Evolutionary conservation across 2,113 vertebrate genomes (phyloP).

Genomic region (Eidolon helvum): DNA sequence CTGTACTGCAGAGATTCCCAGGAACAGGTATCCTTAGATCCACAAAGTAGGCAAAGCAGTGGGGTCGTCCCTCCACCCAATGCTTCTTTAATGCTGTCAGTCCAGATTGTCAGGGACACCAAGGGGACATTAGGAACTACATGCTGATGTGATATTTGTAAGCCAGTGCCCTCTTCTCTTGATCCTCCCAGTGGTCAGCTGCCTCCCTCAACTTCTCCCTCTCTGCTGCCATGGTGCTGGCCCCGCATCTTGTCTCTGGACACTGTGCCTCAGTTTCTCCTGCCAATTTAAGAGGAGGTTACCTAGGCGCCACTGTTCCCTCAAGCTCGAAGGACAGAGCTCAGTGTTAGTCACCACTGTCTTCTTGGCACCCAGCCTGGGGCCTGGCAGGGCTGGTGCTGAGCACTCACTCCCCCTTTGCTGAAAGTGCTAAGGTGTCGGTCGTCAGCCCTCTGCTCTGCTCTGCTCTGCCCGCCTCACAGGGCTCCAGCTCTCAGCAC

Average conservation of each 20-base stretch:
- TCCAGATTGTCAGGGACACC: neutral
- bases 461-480: neutral
- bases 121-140: neutral
- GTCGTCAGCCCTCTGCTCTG: neutral
- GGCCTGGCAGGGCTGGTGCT: neutral
- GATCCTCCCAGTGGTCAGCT: neutral
- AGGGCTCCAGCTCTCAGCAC: neutral
- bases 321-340: neutral
- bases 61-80: neutral
- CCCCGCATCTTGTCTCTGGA: neutral
- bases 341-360: neutral
- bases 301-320: neutral
- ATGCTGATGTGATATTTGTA: neutral
- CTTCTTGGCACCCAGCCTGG: neutral
- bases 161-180: neutral
- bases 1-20: neutral
- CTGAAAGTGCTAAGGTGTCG: rapidly evolving
- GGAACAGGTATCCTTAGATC: neutral
- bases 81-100: neutral
- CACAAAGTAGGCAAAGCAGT: neutral
- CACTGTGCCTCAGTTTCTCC: neutral
- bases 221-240: neutral
- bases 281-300: neutral
- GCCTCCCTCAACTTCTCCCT: neutral
- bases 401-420: neutral